Conservation (phyloP, 2,888 invertebrate genomes). For the Petrolisthes manimaculis region DNA sequence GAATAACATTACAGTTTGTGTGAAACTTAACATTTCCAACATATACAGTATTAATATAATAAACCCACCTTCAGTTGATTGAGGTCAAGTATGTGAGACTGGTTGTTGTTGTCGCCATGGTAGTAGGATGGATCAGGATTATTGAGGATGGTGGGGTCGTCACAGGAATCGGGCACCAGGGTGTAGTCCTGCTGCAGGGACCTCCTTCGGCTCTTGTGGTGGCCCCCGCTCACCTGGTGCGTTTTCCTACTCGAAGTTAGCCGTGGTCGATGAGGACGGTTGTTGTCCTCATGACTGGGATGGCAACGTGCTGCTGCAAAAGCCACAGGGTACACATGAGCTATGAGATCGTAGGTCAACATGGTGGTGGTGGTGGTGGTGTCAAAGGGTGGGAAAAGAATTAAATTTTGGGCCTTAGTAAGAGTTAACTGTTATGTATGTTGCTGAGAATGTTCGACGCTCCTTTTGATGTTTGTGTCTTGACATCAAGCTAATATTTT, state of each 20-base stretch:
- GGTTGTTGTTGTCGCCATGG: slow-evolving; percentile 57
- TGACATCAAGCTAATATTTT: no score
- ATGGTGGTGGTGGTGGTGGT: slow-evolving; percentile 32
- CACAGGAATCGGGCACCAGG: slow-evolving; percentile 33
- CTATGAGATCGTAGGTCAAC: slow-evolving; percentile 65
- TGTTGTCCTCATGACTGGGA: slow-evolving; percentile 55
- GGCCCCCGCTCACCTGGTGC: slow-evolving; percentile 31
- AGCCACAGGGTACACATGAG: slow-evolving; percentile 63
- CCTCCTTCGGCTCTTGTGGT: slow-evolving; percentile 27
- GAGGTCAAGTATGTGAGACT: slow-evolving; percentile 50
- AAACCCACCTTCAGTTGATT: slow-evolving; percentile 53
- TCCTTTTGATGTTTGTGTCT: no score
- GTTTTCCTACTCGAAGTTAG: slow-evolving; percentile 48
- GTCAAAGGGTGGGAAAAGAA: background rate
- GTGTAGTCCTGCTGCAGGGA: slow-evolving; percentile 21
- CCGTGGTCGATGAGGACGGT: slow-evolving; percentile 64
- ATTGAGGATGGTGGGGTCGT: background rate
- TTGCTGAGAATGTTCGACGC: no score
- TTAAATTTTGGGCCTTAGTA: background rate
- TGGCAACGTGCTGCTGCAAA: slow-evolving; percentile 64
- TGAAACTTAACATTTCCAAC: no score
- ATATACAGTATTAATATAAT: no score
- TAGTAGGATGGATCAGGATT: slow-evolving; percentile 15
- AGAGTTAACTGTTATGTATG: no score
- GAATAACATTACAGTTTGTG: no score